Evolutionary conservation across 2,797 vertebrate genomes (phyloP).

Genomic region (Dendrocincla fuliginosa): DNA sequence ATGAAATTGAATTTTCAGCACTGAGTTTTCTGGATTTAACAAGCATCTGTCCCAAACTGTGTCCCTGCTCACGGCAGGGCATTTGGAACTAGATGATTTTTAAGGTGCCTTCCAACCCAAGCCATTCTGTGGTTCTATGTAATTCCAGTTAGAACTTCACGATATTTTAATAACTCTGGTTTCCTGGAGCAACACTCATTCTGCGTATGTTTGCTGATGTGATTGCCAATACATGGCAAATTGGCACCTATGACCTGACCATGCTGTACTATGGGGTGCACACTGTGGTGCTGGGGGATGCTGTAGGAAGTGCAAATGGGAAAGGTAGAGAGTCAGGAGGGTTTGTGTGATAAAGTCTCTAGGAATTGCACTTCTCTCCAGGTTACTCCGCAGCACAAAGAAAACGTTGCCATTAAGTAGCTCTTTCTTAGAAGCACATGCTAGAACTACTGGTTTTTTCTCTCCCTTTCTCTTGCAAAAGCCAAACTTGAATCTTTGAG

Average conservation of each 20-base stretch:
- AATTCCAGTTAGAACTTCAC: not conserved
- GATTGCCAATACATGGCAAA: not conserved
- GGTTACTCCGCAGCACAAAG: not conserved
- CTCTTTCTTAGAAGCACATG: not conserved
- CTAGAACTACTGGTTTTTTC: not conserved
- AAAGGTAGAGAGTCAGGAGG: not conserved
- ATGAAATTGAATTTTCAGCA: not conserved
- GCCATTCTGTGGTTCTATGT: not conserved
- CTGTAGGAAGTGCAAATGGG: not conserved
- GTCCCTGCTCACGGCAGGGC: not conserved
- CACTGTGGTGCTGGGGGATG: fast-evolving
- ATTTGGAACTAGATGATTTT: not conserved
- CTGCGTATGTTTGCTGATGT: not conserved
- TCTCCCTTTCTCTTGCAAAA: not conserved
- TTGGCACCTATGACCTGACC: not conserved
- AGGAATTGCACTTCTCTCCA: not conserved
- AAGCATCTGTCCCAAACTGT: not conserved
- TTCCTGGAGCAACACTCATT: not conserved
- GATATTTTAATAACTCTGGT: not conserved
- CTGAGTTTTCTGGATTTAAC: not conserved
- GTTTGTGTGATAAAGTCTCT: not conserved
- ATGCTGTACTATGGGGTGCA: too few species aligned
- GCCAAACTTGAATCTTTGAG: not conserved
- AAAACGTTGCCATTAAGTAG: not conserved
- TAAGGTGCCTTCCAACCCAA: not conserved